Conservation (phyloP, 2,797 vertebrate species). For the Anniella stebbinsi region DNA sequence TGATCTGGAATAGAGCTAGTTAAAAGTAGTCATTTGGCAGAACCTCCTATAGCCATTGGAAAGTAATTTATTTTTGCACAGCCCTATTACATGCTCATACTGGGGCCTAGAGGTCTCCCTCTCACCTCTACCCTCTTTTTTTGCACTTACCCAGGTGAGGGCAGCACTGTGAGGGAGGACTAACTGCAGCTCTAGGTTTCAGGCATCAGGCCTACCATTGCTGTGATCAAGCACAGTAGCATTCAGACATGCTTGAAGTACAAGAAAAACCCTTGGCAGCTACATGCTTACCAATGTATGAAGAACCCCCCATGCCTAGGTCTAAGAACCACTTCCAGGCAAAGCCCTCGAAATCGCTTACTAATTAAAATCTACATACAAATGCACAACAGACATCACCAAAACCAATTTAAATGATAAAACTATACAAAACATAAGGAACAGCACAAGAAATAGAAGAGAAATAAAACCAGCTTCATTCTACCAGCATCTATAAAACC, state of each 20-base stretch:
- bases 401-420: not conserved
- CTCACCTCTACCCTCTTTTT: not conserved
- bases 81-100: not conserved
- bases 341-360: not conserved
- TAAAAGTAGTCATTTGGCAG: not conserved
- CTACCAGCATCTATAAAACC: not conserved
- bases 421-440: not conserved
- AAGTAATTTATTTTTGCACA: not conserved
- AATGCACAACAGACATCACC: not conserved
- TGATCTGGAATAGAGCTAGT: not conserved
- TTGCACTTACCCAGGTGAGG: not conserved
- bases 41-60: not conserved
- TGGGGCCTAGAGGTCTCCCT: not conserved
- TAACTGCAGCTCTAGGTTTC: too few relatives aligned
- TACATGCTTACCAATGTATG: not conserved
- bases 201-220: not conserved
- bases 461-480: not conserved
- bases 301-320: too few relatives aligned
- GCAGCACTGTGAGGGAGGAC: not conserved
- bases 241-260: not conserved
- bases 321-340: not conserved
- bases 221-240: not conserved
- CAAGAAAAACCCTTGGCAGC: not conserved
- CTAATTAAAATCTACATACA: not conserved
- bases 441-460: not conserved